Base-by-base conservation (phyloP, 2,113 vertebrate species). In the Cnemophilus loriae region DNA sequence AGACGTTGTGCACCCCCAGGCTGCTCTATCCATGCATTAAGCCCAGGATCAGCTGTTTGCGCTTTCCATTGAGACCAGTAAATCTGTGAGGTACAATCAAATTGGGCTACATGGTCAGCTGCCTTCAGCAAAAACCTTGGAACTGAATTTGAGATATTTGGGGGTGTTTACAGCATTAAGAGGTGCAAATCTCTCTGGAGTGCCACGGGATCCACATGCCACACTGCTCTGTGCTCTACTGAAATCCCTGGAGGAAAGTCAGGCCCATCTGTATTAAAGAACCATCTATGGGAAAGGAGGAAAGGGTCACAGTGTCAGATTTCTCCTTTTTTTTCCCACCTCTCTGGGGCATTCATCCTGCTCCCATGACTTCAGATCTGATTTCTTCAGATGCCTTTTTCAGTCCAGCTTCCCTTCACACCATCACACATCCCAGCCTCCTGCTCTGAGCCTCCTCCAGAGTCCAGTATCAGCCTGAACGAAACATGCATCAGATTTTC, bases 331-430 rank as follows among this genome's bases (percentile, higher is more conserved):
- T 89, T 87, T 77, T 21, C 27, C 63, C 86, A 89, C 76, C 39
- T 90, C 96, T 97, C 90, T 77, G 64, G 86, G 88, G 90, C 68
- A 95, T 95, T 95, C 50, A 30, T 93, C 73, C 64, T 90, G 73
- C 96, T 95, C 93, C 83, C 83, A 95, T 95, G 89, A 94, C 92
- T 95, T 95, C 86, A 95, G 59, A 94, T 95, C 74, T 90, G 75
- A 92, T 94, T 95, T 94, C 90, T 92, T 97, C 75, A 84, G 83
- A 90, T 90, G 89, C 59, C 56, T 97, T 94, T 95, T 93, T 81
- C 85, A 84, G 71, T 55, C 68, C 71, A 70, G 83, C 69, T 93
- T 96, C 89, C 91, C 91, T 97, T 92, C 76, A 94, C 64, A 57
- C 28, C n/a, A 82, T 30, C 71, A 41, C 71, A 83, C 33, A 83